Evolutionary conservation across 2,797 vertebrate species (phyloP), one percentile per base, ranked within the genome.

Genomic region (Danio jaintianensis): DNA sequence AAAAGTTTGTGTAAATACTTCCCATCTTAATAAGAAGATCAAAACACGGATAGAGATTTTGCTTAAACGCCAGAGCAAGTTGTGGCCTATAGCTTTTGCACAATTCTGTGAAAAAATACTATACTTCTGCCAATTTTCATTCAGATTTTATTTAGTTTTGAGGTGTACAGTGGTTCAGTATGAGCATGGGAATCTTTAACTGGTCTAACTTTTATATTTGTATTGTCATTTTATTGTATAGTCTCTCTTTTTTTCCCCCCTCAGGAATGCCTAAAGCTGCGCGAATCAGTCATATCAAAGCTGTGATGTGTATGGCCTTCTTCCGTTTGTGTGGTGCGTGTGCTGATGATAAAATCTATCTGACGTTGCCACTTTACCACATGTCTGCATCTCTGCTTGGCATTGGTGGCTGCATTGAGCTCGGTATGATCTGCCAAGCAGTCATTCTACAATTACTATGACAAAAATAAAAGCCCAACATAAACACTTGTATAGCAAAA

Each of bases 251-350:
- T 15, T 9, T 18, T 4, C 83, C 8, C 61, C 13, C 68, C 71
- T 0, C 83, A 98, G 96, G 96, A 52, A 94, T 97, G 29, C 94
- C 96, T 56, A 98, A 98, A 86, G 97, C 97, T 0, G 96, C 96
- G 0, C 89, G 94, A 0, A 82, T 98, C 20, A 95, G 96, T 56
- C 96, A 98, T 71, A 87, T 96, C 29, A 97, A 98, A 83, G 89
- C 94, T 48, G 75, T 97, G n/a, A 86, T 93, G 83, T 95, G 95
- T 78, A 93, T 96, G 87, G 88, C 86, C 0, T 97, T 96, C 85
- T 92, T 96, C 52, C 88, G 93, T 18, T 86, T 97, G 87, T 97
- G 95, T 15, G 96, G 95, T 0, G 94, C 91, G 5, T 86, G 66
- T 18, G 84, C 88, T 66, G 72, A 88, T 0, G 97, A 98, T 9